A percentile compares a stretch with the other conserved stretches of the same genome.
These are phyloP conservation scores for Tipula confusa DNA, from an alignment of 2,888 invertebrate species.

Conservation along the genomic window DNA sequence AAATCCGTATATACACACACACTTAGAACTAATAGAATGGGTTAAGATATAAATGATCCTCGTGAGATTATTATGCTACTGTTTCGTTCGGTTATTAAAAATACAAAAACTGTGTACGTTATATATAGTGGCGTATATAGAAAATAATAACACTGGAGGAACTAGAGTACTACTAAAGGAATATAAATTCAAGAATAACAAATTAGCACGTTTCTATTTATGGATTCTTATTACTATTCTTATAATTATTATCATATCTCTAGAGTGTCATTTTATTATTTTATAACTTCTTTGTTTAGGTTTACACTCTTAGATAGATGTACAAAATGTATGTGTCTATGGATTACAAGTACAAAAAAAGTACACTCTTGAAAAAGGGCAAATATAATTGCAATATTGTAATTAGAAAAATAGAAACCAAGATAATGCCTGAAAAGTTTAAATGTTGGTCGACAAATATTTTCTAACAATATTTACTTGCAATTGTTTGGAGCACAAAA, in stretches of 20 bases:
- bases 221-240: conserved; percentile 7
- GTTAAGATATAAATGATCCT: conserved; percentile 20
- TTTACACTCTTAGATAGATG: background rate
- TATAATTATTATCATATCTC: conserved; percentile 12
- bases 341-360: background rate
- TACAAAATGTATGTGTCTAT: background rate
- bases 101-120: background rate
- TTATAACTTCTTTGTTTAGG: background rate
- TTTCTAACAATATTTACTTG: too few species aligned
- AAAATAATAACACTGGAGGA: background rate
- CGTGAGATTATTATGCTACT: conserved; percentile 12
- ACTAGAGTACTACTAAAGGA: conserved; percentile 25
- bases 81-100: background rate
- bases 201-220: conserved; percentile 25
- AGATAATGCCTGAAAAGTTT: too few species aligned
- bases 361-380: background rate
- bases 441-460: too few species aligned
- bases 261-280: background rate
- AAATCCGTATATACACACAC: background rate
- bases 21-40: background rate
- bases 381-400: background rate
- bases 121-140: background rate
- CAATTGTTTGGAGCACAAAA: too few species aligned
- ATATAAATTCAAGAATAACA: conserved; percentile 25
- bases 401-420: background rate